Evolutionary conservation across 2,888 invertebrate genomes (phyloP), one percentile per base, ranked within the genome.

Genomic region (Drosophila subquinaria): DNA sequence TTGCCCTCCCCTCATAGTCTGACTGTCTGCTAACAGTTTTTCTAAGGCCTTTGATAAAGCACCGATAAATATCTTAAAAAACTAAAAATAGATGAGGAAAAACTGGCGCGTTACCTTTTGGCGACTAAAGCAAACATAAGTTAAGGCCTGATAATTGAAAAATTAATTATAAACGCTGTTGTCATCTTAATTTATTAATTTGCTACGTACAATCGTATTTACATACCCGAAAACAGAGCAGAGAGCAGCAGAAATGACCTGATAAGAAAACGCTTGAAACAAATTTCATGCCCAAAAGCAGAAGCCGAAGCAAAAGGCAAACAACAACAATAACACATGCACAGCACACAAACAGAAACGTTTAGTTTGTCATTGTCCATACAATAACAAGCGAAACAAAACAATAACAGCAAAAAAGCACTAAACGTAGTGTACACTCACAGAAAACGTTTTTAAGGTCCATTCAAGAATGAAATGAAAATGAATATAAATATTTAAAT

Each of bases 141-240:
- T 67, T 82, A 85, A 88, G 72, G 70, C 88, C 74, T 45, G 65
- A 74, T 88, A 83, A 83, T 88, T 83, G 80, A 88, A 85, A 85
- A 83, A 88, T 79, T 82, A 85, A 83, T 85, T 85, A 79, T 72
- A 80, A 66, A 77, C 65, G n/a, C 47, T 63, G 75, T 62, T 66
- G 60, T 52, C 76, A 63, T 67, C 75, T 74, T 74, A 74, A 77
- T 79, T 70, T 70, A 79, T 79, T 74, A 77, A 77, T 79, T 77
- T 79, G 43, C 79, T 48, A 63, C 45, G 27, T 56, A 56, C 43
- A 51, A 13, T 40, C 33, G 63, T 79, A 76, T 79, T 76, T 79
- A 74, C 79, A 70, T 43, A 56, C 23, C 66, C 66, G 13, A 65
- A 45, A 38, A 51, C 13, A 66, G n/a, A n/a, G 33, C 30, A 13